A percentile compares a stretch with the other conserved stretches of the same genome.
Evolutionary conservation across 2,888 invertebrate genomes (phyloP).

Genomic region (Stenodema calcarata): DNA sequence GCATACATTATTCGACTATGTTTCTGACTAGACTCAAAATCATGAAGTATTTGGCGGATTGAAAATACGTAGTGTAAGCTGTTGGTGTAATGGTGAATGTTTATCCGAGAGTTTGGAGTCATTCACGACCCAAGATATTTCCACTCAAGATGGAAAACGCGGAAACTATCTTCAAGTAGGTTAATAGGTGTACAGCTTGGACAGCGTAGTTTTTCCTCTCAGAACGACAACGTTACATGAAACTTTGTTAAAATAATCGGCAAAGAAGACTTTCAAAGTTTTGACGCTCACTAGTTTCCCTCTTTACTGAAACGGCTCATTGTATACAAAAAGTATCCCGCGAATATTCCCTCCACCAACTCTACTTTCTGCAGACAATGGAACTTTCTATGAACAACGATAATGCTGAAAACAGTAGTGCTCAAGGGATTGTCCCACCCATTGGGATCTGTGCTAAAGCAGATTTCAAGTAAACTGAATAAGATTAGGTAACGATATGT

Average conservation of each 20-base stretch:
- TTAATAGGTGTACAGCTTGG: neutral
- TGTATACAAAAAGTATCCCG: neutral
- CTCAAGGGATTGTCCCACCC: neutral
- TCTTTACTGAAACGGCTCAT: neutral
- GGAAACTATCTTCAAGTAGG: neutral
- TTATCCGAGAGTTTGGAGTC: too few species aligned
- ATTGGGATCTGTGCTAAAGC: neutral
- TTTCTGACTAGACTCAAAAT: too few species aligned
- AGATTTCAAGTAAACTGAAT: neutral
- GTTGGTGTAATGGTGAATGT: too few species aligned
- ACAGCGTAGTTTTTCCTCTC: neutral
- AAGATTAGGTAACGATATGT: neutral
- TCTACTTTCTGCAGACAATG: neutral
- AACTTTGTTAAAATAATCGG: neutral
- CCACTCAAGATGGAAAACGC: too few species aligned
- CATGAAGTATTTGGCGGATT: too few species aligned
- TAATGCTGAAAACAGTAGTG: neutral
- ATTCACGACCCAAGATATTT: too few species aligned
- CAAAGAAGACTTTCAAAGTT: neutral
- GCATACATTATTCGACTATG: too few species aligned
- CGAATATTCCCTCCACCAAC: neutral
- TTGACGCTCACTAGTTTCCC: neutral
- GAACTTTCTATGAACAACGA: neutral
- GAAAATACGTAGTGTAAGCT: too few species aligned
- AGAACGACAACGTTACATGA: neutral